Evolutionary conservation across 2,888 invertebrate species (phyloP).

Genomic region (Rapana venosa): DNA sequence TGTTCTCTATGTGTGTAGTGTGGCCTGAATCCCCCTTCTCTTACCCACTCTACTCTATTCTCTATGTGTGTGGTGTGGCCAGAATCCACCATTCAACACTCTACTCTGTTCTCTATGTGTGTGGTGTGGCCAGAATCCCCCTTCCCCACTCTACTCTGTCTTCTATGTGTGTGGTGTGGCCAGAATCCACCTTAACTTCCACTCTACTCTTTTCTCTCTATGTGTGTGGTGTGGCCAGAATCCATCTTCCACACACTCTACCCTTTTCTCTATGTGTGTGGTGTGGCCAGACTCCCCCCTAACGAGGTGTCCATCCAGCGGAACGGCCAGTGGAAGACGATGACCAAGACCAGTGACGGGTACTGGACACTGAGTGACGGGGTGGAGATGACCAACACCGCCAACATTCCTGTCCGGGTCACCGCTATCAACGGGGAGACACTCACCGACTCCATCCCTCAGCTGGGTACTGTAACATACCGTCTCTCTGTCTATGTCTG

Average conservation of each 20-base stretch:
- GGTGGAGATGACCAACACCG: slow-evolving; percentile 40
- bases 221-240: slow-evolving; percentile 41
- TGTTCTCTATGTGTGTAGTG: no score
- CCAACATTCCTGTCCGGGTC: slow-evolving; percentile 53
- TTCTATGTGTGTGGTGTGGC: no score
- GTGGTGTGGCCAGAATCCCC: no score
- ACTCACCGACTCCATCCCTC: slow-evolving; percentile 53
- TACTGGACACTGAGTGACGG: slow-evolving; percentile 55
- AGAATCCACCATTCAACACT: no score
- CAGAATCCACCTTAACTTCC: background rate
- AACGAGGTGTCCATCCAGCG: slow-evolving; percentile 58
- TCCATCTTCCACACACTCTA: slow-evolving; percentile 54
- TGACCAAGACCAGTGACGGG: slow-evolving; percentile 58
- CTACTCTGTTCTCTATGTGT: no score
- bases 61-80: no score
- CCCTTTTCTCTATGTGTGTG: slow-evolving; percentile 31
- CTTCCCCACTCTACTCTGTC: no score
- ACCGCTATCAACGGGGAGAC: slow-evolving; percentile 58
- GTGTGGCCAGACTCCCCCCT: slow-evolving; percentile 58
- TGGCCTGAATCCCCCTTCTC: no score
- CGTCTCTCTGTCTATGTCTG: background rate
- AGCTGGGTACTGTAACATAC: slow-evolving; percentile 50
- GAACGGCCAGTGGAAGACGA: slow-evolving; percentile 47
- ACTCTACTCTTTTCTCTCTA: slow-evolving; percentile 40
- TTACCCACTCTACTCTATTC: no score